A percentile compares a stretch with the other conserved stretches of the same genome.
Evolutionary conservation across 2,797 vertebrate species (phyloP).

Genomic region (Enteromius paludinosus): DNA sequence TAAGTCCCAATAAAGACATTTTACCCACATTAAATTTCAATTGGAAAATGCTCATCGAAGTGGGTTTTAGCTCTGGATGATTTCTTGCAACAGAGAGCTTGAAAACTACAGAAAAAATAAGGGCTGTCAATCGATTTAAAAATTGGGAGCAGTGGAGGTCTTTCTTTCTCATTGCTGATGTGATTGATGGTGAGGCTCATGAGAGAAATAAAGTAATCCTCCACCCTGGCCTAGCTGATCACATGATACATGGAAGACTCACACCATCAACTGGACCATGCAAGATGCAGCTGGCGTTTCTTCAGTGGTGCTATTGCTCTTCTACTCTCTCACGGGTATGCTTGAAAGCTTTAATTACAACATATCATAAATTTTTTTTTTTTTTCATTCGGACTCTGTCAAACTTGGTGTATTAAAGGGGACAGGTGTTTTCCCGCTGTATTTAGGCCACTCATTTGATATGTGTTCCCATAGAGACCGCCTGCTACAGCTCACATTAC

Average conservation of each 20-base stretch:
- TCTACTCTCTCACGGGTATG: background rate
- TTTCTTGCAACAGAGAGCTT: background rate
- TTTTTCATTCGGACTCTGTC: constrained; percentile 9
- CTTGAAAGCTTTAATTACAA: constrained; percentile 1
- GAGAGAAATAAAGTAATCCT: constrained; percentile 93
- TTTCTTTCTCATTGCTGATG: constrained; percentile 81
- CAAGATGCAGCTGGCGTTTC: constrained; percentile 33
- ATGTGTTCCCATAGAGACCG: constrained; percentile 24
- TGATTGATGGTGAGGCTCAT: constrained; percentile 90
- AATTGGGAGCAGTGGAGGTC: constrained; percentile 30
- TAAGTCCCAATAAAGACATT: background rate
- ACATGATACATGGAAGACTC: constrained; percentile 76
- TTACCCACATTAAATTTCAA: background rate
- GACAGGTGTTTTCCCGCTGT: constrained; percentile 5
- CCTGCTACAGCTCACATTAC: constrained; percentile 24
- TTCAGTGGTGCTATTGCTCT: background rate
- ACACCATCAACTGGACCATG: constrained; percentile 57
- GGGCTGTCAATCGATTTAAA: constrained; percentile 3
- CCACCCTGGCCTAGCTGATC: constrained; percentile 88
- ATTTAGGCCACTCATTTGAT: constrained; percentile 41
- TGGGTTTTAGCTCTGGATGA: background rate
- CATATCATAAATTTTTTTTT: background rate
- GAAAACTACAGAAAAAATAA: background rate
- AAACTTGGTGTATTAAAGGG: background rate
- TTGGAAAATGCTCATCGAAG: background rate